These are phyloP conservation scores for Hyles vespertilio DNA, from an alignment of 1,140 invertebrate species.

Conservation along the genomic window DNA sequence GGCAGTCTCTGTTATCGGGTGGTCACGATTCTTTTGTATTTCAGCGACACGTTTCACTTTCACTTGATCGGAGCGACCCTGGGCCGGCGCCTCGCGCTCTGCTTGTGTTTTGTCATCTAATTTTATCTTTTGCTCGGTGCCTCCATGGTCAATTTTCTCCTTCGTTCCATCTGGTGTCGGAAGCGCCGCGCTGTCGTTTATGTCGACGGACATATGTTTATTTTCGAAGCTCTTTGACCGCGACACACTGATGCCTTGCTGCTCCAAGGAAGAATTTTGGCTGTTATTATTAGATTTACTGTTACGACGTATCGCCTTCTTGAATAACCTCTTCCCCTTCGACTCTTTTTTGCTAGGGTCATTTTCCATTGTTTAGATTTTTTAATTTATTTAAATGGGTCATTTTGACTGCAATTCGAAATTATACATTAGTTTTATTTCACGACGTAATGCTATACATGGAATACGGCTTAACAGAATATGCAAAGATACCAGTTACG, in stretches of 20 bases:
- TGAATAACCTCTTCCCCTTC: slow-evolving; percentile 62
- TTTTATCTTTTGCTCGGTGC: slow-evolving; percentile 28
- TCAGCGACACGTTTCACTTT: slow-evolving; percentile 40
- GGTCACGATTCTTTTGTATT: slow-evolving; percentile 43
- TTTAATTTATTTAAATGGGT: slow-evolving; percentile 34
- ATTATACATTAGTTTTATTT: background rate
- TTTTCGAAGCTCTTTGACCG: slow-evolving; percentile 57
- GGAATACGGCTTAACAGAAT: background rate
- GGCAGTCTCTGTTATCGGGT: slow-evolving; percentile 31
- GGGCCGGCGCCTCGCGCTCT: slow-evolving; percentile 8
- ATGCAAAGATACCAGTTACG: slow-evolving; percentile 19
- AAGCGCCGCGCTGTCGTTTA: slow-evolving; percentile 45
- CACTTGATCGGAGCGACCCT: slow-evolving; percentile 7
- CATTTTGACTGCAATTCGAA: slow-evolving; percentile 47
- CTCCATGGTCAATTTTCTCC: slow-evolving; percentile 27
- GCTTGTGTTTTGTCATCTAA: slow-evolving; percentile 28
- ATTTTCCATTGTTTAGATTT: slow-evolving; percentile 68
- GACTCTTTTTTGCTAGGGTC: slow-evolving; percentile 68
- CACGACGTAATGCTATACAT: background rate
- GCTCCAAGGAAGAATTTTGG: slow-evolving; percentile 36
- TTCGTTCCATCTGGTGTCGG: slow-evolving; percentile 47
- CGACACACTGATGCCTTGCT: slow-evolving; percentile 32
- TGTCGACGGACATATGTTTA: slow-evolving; percentile 41
- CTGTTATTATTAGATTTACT: slow-evolving; percentile 61
- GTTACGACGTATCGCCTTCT: slow-evolving; percentile 54